These are phyloP conservation scores for Notoglanidium macrostoma DNA, from an alignment of 2,797 vertebrate species.

Conservation along the genomic window DNA sequence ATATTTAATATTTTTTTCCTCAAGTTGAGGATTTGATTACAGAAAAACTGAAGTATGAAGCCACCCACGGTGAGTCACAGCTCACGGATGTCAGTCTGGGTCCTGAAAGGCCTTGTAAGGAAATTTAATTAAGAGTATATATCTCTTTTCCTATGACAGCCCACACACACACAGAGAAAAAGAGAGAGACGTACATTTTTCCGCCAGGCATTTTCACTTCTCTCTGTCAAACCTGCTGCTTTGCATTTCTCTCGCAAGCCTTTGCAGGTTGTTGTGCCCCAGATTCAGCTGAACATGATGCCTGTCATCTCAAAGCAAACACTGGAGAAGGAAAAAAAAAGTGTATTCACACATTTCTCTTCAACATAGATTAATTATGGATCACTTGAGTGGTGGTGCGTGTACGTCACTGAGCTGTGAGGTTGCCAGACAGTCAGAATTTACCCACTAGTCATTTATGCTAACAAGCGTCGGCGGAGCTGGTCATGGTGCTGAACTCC, in stretches of 20 bases:
- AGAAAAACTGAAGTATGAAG: not conserved
- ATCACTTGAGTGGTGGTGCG: not conserved
- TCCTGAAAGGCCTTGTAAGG: not conserved
- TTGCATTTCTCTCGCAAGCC: not conserved
- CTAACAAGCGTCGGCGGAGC: not conserved
- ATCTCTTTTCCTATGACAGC: not conserved
- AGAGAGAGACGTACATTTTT: not conserved
- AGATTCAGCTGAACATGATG: not conserved
- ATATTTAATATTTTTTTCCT: not conserved
- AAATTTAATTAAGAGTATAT: conserved; percentile 18
- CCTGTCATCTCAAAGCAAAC: conserved; percentile 5
- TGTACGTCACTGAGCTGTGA: not conserved
- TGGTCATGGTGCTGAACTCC: not conserved
- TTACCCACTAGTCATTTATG: not conserved
- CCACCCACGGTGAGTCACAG: not conserved
- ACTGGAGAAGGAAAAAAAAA: not conserved
- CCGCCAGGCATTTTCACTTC: not conserved
- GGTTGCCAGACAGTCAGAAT: not conserved
- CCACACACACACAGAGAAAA: not conserved
- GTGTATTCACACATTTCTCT: not conserved
- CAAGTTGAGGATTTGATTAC: not conserved
- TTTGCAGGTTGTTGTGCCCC: not conserved
- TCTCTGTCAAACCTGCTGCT: conserved; percentile 14
- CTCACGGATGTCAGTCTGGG: not conserved
- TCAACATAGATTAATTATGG: not conserved